These are phyloP conservation scores for Lamellibrachia luymesi DNA, from an alignment of 1,140 invertebrate genomes.

Conservation along the genomic window DNA sequence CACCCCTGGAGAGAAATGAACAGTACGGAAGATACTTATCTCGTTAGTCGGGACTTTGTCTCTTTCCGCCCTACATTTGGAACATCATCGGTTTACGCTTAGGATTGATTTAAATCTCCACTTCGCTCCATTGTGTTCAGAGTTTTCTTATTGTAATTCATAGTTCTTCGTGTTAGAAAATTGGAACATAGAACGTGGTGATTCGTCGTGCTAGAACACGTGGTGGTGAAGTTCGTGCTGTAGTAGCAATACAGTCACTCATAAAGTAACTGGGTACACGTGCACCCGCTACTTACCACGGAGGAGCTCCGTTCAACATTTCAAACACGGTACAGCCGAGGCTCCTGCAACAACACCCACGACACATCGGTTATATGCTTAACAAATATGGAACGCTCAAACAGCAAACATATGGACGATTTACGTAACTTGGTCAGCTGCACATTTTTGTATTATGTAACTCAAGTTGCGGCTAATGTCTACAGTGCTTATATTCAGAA, in stretches of 20 bases:
- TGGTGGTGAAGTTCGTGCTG: not conserved
- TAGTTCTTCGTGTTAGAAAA: no score
- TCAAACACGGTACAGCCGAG: slow-evolving; percentile 57
- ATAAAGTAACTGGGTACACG: not conserved
- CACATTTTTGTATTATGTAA: not conserved
- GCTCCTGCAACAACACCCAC: slow-evolving; percentile 37
- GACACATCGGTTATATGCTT: not conserved
- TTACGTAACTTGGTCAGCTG: not conserved
- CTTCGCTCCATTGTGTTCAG: no score
- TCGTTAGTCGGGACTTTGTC: not conserved
- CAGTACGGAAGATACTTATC: not conserved
- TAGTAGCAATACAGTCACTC: not conserved
- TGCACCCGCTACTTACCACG: slow-evolving; percentile 40
- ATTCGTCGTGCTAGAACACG: no score
- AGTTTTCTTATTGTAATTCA: no score
- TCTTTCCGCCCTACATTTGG: not conserved
- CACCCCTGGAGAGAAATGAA: not conserved
- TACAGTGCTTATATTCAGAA: not conserved
- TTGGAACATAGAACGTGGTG: no score
- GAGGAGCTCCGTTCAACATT: slow-evolving; percentile 54
- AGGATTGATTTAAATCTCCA: not conserved
- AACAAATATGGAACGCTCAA: not conserved
- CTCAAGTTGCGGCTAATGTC: not conserved
- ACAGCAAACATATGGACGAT: not conserved
- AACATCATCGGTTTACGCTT: not conserved